Conservation (phyloP, 2,113 vertebrate genomes). For the Entelurus aequoreus region DNA sequence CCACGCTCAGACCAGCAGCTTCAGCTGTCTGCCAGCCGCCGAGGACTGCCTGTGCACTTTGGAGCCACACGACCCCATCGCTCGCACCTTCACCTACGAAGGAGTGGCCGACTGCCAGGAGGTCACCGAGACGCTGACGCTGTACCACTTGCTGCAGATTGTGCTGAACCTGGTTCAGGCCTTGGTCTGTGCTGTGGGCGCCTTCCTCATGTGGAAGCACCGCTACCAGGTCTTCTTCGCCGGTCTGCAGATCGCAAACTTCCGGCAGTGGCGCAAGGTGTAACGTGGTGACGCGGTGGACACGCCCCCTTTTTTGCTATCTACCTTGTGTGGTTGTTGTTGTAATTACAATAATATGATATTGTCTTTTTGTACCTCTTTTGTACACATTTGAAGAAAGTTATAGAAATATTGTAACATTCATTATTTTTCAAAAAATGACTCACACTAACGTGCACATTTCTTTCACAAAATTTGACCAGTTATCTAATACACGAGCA, state of each 20-base stretch:
- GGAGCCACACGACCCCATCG: conserved; percentile 77
- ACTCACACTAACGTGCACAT: too few relatives aligned
- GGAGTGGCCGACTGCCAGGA: conserved; percentile 73
- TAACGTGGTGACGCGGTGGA: conserved; percentile 41
- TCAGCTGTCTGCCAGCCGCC: conserved; percentile 63
- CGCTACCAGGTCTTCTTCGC: conserved; percentile 93
- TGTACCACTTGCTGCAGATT: conserved; percentile 87
- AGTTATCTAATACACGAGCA: too few relatives aligned
- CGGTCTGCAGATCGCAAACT: conserved; percentile 71
- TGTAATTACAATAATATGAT: conserved; percentile 24
- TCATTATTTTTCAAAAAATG: too few relatives aligned
- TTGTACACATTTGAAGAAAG: conserved; percentile 27
- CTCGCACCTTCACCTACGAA: conserved; percentile 81
- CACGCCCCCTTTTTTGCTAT: conserved; percentile 19
- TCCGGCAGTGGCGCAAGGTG: conserved; percentile 75
- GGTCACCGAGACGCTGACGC: conserved; percentile 72
- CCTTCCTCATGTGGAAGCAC: conserved; percentile 95
- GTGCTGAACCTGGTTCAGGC: conserved; percentile 80
- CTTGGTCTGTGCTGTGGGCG: conserved; percentile 76
- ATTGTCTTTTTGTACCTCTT: conserved; percentile 46
- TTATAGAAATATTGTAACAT: not conserved
- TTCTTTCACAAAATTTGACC: too few relatives aligned
- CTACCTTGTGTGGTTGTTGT: conserved; percentile 18
- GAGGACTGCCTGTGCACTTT: conserved; percentile 78
- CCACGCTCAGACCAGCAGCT: conserved; percentile 72